phyloP scores from a whole-genome alignment of 2,888 invertebrate species.

The Apamea monoglypha region DNA sequence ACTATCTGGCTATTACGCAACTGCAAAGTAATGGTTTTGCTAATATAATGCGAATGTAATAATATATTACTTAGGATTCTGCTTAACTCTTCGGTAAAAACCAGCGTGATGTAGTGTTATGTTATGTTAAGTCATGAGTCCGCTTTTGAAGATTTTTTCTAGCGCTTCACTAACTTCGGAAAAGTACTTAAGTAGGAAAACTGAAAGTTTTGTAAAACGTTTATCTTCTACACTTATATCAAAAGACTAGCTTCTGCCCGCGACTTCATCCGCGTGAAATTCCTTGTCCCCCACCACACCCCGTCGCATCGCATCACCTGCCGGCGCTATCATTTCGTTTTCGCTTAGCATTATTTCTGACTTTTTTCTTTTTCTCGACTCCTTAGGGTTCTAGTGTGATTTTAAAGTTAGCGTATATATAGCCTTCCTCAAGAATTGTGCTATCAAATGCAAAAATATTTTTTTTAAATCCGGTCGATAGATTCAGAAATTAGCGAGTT shows the following conservation, averaged over 20 bases:
- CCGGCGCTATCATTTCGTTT: too few species aligned
- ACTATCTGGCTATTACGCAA: constrained; percentile 16
- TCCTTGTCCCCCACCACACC: too few species aligned
- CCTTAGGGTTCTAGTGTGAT: too few species aligned
- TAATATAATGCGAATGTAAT: background rate
- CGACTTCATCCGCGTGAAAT: background rate
- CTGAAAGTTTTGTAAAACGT: background rate
- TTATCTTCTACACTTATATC: background rate
- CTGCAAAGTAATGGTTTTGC: background rate
- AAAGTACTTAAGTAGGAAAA: background rate
- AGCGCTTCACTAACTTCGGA: background rate
- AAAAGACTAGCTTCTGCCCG: background rate
- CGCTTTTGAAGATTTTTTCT: background rate
- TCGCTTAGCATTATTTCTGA: too few species aligned
- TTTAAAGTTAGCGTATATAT: too few species aligned
- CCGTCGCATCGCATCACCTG: too few species aligned
- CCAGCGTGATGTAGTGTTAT: too few species aligned
- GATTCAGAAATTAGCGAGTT: too few species aligned
- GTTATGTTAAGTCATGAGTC: background rate
- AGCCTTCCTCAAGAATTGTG: too few species aligned
- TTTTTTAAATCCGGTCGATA: too few species aligned
- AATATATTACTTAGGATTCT: background rate
- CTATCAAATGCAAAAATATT: too few species aligned
- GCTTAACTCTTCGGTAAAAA: background rate
- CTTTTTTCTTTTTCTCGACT: too few species aligned